These are phyloP conservation scores for Drosophila subpulchrella DNA, from an alignment of 1,140 invertebrate species.

Conservation along the genomic window DNA sequence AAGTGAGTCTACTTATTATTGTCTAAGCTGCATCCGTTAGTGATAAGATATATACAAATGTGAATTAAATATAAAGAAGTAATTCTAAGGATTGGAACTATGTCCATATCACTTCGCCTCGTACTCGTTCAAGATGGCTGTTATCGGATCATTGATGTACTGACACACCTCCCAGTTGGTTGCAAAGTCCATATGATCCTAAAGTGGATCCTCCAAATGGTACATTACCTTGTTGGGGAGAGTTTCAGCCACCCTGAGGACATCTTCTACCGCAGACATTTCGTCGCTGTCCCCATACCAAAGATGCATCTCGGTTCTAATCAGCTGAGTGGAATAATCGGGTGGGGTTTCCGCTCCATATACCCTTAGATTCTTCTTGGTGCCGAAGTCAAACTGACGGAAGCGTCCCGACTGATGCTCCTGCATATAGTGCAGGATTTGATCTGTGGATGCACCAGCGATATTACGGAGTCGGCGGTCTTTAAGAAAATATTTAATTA, in stretches of 20 bases:
- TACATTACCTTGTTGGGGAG: slow-evolving; percentile 43
- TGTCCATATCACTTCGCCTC: slow-evolving; percentile 17
- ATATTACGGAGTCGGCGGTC: slow-evolving; percentile 85
- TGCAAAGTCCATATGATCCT: slow-evolving; percentile 82
- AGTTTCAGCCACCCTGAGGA: slow-evolving; percentile 16
- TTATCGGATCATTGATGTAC: slow-evolving; percentile 82
- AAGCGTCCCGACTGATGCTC: slow-evolving; percentile 85
- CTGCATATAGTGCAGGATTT: slow-evolving; percentile 89
- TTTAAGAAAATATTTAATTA: slow-evolving; percentile 74
- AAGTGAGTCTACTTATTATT: slow-evolving; percentile 5
- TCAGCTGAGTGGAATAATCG: slow-evolving; percentile 84
- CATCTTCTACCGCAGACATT: slow-evolving; percentile 33
- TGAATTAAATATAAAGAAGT: not conserved
- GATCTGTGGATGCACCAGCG: slow-evolving; percentile 90
- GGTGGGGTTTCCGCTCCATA: slow-evolving; percentile 85
- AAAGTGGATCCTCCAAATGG: slow-evolving; percentile 35
- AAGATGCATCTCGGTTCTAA: slow-evolving; percentile 85
- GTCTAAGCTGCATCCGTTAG: slow-evolving; percentile 18
- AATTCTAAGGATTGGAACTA: not conserved
- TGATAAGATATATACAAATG: slow-evolving; percentile 16
- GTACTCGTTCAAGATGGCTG: slow-evolving; percentile 83
- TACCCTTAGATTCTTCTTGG: slow-evolving; percentile 75
- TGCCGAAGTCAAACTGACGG: slow-evolving; percentile 83
- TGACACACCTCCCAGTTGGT: slow-evolving; percentile 84
- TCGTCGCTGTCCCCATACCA: slow-evolving; percentile 89